Percentiles rank a stretch among this genome's conserved stretches.
phyloP scores from a whole-genome alignment of 2,113 vertebrate genomes.

The Genyomyrus donnyi region DNA sequence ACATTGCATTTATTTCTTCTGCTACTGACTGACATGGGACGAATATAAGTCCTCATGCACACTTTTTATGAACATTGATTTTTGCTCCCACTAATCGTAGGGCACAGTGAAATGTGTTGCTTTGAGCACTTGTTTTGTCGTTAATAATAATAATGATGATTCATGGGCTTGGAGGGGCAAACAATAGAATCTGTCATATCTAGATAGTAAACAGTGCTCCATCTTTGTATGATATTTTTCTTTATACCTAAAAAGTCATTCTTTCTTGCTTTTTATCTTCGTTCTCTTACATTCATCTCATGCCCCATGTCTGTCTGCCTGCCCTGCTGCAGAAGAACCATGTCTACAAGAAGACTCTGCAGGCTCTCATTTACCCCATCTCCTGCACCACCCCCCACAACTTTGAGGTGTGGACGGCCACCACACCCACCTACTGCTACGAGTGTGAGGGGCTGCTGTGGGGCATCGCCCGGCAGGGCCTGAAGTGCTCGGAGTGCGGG shows the following conservation, averaged over 20 bases:
- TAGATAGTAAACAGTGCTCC: background rate
- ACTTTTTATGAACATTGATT: too few species aligned
- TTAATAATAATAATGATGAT: constrained; percentile 8
- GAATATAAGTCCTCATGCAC: background rate
- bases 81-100: background rate
- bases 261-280: background rate
- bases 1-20: background rate
- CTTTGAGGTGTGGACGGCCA: constrained; percentile 95
- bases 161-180: background rate
- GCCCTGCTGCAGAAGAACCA: constrained; percentile 75
- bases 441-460: constrained; percentile 94
- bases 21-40: background rate
- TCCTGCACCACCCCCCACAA: constrained; percentile 94
- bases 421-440: constrained; percentile 93
- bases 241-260: background rate
- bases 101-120: background rate
- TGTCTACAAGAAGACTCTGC: constrained; percentile 91
- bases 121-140: background rate
- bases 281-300: background rate
- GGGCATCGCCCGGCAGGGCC: constrained; percentile 93
- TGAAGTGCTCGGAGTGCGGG: constrained; percentile 90
- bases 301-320: background rate
- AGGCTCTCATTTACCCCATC: constrained; percentile 97
- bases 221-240: background rate
- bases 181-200: background rate